A percentile compares a stretch with the other conserved stretches of the same genome.
phyloP scores from a whole-genome alignment of 2,888 invertebrate genomes.

The Synergus itoensis region DNA sequence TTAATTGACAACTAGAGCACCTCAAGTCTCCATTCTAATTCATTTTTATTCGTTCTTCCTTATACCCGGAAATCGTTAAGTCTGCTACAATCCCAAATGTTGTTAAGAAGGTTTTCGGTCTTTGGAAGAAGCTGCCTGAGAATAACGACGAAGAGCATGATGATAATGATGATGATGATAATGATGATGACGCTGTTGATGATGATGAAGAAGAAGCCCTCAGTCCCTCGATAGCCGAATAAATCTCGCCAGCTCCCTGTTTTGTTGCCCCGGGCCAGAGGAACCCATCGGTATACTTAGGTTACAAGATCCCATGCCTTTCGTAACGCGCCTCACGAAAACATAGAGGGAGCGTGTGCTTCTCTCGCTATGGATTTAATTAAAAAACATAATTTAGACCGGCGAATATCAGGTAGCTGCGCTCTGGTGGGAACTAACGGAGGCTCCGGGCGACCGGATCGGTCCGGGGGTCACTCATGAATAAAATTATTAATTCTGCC shows the following conservation, averaged over 20 bases:
- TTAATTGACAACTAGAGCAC: background rate
- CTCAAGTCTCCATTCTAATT: background rate
- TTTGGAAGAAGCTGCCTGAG: constrained; percentile 3
- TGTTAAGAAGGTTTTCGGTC: constrained; percentile 18
- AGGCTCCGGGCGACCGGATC: constrained; percentile 57
- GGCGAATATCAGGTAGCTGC: constrained; percentile 75
- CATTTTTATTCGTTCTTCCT: background rate
- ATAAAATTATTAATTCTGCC: constrained; percentile 77
- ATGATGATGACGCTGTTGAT: constrained; percentile 60
- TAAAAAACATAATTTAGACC: constrained; percentile 78
- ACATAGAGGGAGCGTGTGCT: constrained; percentile 53
- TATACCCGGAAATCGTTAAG: constrained; percentile 73
- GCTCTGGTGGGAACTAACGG: constrained; percentile 73
- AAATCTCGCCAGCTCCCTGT: constrained; percentile 77
- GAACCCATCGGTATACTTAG: constrained; percentile 58
- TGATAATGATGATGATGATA: constrained; percentile 59
- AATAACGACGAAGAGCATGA: constrained; percentile 52
- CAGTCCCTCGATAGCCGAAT: constrained; percentile 71
- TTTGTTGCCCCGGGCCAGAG: constrained; percentile 67
- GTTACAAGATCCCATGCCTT: constrained; percentile 53
- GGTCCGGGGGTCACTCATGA: constrained; percentile 74
- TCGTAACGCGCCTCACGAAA: constrained; percentile 64
- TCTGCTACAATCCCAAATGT: constrained; percentile 61
- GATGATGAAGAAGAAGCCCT: constrained; percentile 57
- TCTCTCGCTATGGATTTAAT: constrained; percentile 77